Conservation (phyloP, 2,113 vertebrate genomes). For the Centropristis striata region DNA sequence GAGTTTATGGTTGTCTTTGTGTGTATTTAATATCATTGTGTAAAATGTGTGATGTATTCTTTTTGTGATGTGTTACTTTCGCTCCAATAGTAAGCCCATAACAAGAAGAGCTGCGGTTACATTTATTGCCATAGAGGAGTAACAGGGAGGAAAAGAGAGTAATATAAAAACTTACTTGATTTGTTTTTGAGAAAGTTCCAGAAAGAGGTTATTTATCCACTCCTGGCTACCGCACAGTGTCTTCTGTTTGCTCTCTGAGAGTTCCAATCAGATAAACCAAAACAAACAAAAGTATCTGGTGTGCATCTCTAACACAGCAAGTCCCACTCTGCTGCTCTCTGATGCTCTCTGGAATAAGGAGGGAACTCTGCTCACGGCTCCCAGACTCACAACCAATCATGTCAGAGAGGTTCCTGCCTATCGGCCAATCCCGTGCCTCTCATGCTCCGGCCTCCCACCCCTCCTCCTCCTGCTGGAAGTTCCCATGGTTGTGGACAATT, state of each 20-base stretch:
- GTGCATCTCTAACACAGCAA: conserved; percentile 76
- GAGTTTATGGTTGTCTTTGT: background rate
- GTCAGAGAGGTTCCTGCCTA: conserved; percentile 63
- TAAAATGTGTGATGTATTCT: background rate
- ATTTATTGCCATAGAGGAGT: conserved; percentile 23
- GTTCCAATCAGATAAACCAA: conserved; percentile 65
- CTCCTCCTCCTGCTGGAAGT: conserved; percentile 61
- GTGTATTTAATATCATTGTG: background rate
- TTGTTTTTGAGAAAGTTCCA: conserved; percentile 61
- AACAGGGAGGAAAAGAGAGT: conserved; percentile 11
- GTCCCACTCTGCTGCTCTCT: conserved; percentile 72
- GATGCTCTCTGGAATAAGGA: conserved; percentile 80
- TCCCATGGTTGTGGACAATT: conserved; percentile 67
- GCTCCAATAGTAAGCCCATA: background rate
- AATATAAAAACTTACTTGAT: conserved; percentile 79
- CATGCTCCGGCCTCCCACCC: conserved; percentile 43
- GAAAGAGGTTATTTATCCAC: conserved; percentile 50
- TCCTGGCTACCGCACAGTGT: conserved; percentile 6
- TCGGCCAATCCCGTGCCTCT: conserved; percentile 73
- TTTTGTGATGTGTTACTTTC: conserved; percentile 17
- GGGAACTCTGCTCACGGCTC: conserved; percentile 77
- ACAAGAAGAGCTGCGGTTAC: conserved; percentile 23
- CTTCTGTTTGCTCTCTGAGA: conserved; percentile 47
- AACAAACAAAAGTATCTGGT: conserved; percentile 75
- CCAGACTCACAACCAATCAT: conserved; percentile 77